Percentiles rank a stretch among this genome's conserved stretches.
phyloP scores from a whole-genome alignment of 2,888 invertebrate genomes.

The Pammene fasciana region DNA sequence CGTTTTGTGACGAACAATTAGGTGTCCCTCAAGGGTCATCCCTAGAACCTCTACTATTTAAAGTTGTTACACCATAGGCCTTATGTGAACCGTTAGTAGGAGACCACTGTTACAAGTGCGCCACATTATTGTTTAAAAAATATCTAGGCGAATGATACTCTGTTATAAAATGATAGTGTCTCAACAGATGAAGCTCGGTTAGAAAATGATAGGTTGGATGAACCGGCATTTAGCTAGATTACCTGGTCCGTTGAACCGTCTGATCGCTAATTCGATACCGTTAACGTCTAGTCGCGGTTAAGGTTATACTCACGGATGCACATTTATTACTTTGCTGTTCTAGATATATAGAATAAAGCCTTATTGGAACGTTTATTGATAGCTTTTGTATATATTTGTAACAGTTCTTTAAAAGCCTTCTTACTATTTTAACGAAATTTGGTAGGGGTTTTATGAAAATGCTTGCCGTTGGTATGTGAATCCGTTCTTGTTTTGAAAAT shows the following conservation, averaged over 20 bases:
- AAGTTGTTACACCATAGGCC: neutral
- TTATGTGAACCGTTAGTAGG: neutral
- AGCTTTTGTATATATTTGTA: neutral
- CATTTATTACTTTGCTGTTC: constrained; percentile 1
- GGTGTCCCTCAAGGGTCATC: neutral
- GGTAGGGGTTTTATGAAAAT: no score
- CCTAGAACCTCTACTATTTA: neutral
- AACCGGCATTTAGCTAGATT: constrained; percentile 34
- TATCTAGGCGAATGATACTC: no score
- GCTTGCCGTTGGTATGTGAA: no score
- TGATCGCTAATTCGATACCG: constrained; percentile 39
- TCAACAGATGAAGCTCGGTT: neutral
- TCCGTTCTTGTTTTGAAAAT: no score
- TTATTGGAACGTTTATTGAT: neutral
- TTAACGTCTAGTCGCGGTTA: constrained; percentile 27
- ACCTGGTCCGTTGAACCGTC: constrained; percentile 36
- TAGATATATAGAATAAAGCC: neutral
- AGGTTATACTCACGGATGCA: constrained; percentile 15
- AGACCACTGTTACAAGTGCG: no score
- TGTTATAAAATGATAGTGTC: no score
- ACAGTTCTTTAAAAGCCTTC: neutral
- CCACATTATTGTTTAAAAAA: no score
- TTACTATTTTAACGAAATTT: neutral
- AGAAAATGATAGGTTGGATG: constrained; percentile 25
- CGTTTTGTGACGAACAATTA: neutral